A percentile compares a stretch with the other conserved stretches of the same genome.
phyloP scores from a whole-genome alignment of 2,797 vertebrate genomes.

The Pygocentrus nattereri region DNA sequence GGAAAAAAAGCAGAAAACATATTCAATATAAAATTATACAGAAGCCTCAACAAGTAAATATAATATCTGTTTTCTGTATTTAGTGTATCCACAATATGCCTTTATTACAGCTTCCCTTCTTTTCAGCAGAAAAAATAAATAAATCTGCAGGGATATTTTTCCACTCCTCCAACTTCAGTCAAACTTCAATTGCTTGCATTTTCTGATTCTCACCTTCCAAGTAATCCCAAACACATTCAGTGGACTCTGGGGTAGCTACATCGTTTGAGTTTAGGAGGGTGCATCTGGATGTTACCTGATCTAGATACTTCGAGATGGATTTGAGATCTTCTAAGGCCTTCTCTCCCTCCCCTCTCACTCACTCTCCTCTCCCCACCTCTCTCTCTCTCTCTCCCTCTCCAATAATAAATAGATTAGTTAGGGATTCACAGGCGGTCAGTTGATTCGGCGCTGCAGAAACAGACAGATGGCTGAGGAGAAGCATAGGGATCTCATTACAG shows the following conservation, averaged over 20 bases:
- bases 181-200: too few species aligned
- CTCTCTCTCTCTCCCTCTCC: constrained; percentile 3
- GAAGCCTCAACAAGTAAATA: too few species aligned
- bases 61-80: not conserved
- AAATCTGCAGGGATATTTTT: too few species aligned
- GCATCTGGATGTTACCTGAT: constrained; percentile 8
- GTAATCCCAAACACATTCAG: too few species aligned
- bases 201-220: too few species aligned
- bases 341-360: not conserved
- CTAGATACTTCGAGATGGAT: constrained; percentile 21
- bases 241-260: too few species aligned
- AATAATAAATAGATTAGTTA: constrained; percentile 46
- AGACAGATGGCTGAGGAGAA: constrained; percentile 55
- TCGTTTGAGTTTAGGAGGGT: not conserved
- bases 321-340: constrained; percentile 2
- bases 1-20: too few species aligned
- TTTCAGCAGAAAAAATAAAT: too few species aligned
- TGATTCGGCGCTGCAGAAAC: constrained; percentile 13
- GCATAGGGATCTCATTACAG: constrained; percentile 56
- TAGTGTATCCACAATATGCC: too few species aligned
- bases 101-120: too few species aligned
- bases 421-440: constrained; percentile 30
- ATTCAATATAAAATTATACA: too few species aligned
- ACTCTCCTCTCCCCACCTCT: constrained; percentile 9
- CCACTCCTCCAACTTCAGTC: too few species aligned